Conservation (phyloP, 1,140 invertebrate species). For the Drosophila watanabei region DNA sequence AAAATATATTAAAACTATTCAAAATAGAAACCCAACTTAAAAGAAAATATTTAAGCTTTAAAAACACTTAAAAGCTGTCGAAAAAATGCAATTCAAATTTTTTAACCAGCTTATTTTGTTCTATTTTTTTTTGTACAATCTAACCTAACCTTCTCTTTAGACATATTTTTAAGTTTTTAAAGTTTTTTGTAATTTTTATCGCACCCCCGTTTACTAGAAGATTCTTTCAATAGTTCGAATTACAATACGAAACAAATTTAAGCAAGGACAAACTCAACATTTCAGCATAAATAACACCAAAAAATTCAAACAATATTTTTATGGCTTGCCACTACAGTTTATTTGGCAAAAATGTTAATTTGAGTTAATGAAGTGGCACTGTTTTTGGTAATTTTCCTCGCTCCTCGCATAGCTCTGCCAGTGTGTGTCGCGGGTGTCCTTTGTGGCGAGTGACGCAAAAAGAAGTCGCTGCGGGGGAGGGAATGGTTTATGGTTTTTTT, state of each 20-base stretch:
- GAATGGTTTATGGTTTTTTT: conserved; percentile 27
- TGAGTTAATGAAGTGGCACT: conserved; percentile 16
- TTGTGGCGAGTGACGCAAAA: conserved; percentile 47
- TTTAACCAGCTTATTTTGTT: too few relatives aligned
- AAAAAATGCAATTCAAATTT: too few relatives aligned
- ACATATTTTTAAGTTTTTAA: too few relatives aligned
- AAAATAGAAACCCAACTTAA: too few relatives aligned
- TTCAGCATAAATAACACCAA: not conserved
- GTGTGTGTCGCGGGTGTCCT: conserved; percentile 27
- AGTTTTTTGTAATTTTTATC: not conserved
- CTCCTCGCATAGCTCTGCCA: not conserved
- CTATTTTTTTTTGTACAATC: too few relatives aligned
- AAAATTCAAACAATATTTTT: conserved; percentile 8
- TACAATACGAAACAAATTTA: not conserved
- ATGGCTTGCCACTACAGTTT: not conserved
- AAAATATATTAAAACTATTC: too few relatives aligned
- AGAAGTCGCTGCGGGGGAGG: conserved; percentile 5
- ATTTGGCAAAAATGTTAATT: conserved; percentile 12
- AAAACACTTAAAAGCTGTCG: too few relatives aligned
- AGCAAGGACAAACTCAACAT: not conserved
- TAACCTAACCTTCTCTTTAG: too few relatives aligned
- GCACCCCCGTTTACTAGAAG: too few relatives aligned
- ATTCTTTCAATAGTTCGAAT: not conserved
- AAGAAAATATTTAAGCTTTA: too few relatives aligned
- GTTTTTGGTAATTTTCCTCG: conserved; percentile 21